Evolutionary conservation across 2,797 vertebrate species (phyloP), one percentile per base, ranked within the genome.

Genomic region (Eptatretus atami): DNA sequence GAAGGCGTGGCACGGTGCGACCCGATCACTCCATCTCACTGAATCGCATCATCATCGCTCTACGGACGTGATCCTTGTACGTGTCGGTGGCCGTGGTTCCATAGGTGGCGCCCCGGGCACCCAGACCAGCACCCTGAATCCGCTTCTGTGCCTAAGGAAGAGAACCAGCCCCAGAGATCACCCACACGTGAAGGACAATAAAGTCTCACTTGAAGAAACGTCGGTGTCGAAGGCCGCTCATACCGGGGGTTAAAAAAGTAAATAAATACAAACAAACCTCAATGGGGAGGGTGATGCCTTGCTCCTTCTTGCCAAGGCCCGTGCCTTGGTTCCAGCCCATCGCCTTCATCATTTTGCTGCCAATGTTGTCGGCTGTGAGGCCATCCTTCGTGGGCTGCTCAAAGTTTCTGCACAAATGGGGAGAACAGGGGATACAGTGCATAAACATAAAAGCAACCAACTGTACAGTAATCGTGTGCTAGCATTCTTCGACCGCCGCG

Each of bases 251-350:
- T 19, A 19, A 19, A 44, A 44, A 4, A 44, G 6, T 5, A 44
- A 44, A 44, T 8, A 44, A 44, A 44, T 5, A 44, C 31, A 44
- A 44, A 44, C 31, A 44, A 67, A 79, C 78, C 75, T 79, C 77
- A 68, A 74, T 52, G 2, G 76, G 71, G 5, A 77, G 75, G 15
- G 70, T 55, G 66, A 75, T 70, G 67, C 75, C 76, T 65, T 78
- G 75, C 69, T 77, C 75, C 65, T 72, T 75, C 69, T 74, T 67
- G 66, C 76, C 70, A 0, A 78, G 70, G 64, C 77, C 73, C 3
- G 71, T 75, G 67, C 74, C 76, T 64, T 76, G 77, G 67, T 70
- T 78, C 77, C 77, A 79, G 63, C 75, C 74, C 0, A 67, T 31
- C 53, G 75, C 69, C 65, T 77, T 77, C n/a, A 75, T 65, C 69